These are phyloP conservation scores for Progne subis DNA, from an alignment of 2,113 vertebrate genomes.

Conservation along the genomic window DNA sequence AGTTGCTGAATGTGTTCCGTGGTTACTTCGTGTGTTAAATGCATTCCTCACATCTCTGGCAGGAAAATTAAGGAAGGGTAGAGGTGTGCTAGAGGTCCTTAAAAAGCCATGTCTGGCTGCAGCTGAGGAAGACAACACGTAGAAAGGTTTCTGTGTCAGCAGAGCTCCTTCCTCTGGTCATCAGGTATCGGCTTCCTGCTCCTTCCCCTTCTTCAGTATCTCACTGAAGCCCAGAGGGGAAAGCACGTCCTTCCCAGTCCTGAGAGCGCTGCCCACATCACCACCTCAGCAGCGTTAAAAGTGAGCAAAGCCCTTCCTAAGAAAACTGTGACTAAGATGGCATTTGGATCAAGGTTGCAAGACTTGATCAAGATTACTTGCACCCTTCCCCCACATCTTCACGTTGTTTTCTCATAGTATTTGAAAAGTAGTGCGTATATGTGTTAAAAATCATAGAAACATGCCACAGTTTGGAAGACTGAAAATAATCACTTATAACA, in stretches of 20 bases:
- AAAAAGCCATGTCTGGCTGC: neutral
- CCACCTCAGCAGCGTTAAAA: neutral
- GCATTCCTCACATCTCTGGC: neutral
- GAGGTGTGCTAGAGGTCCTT: neutral
- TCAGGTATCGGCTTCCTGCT: fast-evolving
- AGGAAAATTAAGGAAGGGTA: neutral
- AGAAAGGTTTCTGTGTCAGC: neutral
- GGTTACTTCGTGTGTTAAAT: neutral
- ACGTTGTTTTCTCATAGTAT: neutral
- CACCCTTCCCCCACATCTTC: neutral
- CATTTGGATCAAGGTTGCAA: neutral
- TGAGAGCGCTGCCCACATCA: neutral
- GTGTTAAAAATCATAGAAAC: neutral
- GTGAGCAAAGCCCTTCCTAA: neutral
- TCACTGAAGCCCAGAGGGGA: neutral
- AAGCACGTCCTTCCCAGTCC: neutral
- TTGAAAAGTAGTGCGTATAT: neutral
- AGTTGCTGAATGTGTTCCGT: neutral
- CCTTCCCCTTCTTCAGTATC: neutral
- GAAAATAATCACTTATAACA: neutral
- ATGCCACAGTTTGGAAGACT: neutral
- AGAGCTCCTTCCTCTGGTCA: neutral
- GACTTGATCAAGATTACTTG: neutral
- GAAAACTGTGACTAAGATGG: neutral
- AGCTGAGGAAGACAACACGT: neutral